Evolutionary conservation across 2,797 vertebrate species (phyloP), one percentile per base, ranked within the genome.

Genomic region (Darevskia nairensis): DNA sequence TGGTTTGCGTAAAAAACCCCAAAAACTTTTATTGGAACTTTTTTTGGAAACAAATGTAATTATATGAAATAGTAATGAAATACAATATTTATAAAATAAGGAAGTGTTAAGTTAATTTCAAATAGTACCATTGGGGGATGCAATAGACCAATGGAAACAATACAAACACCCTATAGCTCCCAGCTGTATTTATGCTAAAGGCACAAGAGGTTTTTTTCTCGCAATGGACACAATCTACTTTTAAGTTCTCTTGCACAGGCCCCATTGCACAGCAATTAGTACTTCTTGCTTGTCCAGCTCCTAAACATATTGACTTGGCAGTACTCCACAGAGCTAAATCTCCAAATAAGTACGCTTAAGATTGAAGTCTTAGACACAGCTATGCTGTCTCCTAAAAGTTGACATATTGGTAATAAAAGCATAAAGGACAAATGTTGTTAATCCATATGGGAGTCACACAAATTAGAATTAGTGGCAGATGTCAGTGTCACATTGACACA

Each of bases 321-420:
- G 10, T 25, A 13, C 29, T 27, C 46, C 46, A 44, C 23, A 71
- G 64, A 39, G 6, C 64, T 88, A 88, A 84, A 71, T 83, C 23
- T 77, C 68, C 25, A 55, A 77, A 17, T 81, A 87, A 76, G 55
- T 71, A 88, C 59, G 7, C 66, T 84, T 87, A 88, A 71, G 4
- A 83, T 32, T 55, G 86, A 76, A 82, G 64, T 0, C 86, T 88
- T 39, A 74, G 87, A 89, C 92, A 87, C 4, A 90, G 55, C 75
- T 89, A 89, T 80, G 87, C 8, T 3, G 90, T 15, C 85, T 85
- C 59, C 76, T 85, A 78, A 94, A 88, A 69, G 13, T 82, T 79
- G 11, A 59, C 66, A 59, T 59, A 82, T 32, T 90, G 94, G 50
- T 89, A 71, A 79, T 2, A 87, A 80, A 92, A 2, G 0, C 64